These are phyloP conservation scores for Phocoena phocoena DNA, from an alignment of 2,113 vertebrate genomes.

Conservation along the genomic window DNA sequence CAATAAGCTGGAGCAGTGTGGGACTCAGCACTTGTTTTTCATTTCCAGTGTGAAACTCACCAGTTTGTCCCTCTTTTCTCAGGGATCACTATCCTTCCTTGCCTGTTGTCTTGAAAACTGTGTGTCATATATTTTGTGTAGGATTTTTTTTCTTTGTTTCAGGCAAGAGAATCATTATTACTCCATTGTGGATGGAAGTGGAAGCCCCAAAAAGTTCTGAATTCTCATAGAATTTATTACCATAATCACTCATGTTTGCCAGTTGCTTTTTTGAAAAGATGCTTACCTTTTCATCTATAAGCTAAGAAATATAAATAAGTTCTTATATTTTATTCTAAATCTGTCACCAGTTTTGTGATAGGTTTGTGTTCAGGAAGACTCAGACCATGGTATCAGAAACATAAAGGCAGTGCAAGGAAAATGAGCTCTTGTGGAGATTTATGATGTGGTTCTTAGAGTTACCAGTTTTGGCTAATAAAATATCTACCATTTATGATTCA, in stretches of 20 bases:
- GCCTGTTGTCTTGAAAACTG: background rate
- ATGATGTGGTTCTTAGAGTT: background rate
- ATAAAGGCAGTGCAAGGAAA: background rate
- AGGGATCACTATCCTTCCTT: background rate
- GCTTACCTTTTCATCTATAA: background rate
- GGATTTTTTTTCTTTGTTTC: background rate
- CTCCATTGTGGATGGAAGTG: background rate
- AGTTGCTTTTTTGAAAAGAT: background rate
- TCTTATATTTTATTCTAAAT: background rate
- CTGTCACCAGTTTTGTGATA: background rate
- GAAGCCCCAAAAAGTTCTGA: background rate
- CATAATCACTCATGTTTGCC: background rate
- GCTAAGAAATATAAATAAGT: background rate
- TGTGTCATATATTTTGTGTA: background rate
- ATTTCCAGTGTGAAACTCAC: background rate
- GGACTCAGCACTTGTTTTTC: background rate
- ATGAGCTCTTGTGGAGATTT: background rate
- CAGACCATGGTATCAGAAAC: background rate
- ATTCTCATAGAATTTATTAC: background rate
- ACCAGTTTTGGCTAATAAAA: background rate
- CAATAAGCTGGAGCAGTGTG: accelerated
- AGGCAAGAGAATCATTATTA: background rate
- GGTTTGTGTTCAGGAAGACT: background rate
- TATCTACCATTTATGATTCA: background rate
- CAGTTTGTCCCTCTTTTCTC: background rate